phyloP scores from a whole-genome alignment of 2,888 invertebrate species.

The Polyommatus iphigenia region DNA sequence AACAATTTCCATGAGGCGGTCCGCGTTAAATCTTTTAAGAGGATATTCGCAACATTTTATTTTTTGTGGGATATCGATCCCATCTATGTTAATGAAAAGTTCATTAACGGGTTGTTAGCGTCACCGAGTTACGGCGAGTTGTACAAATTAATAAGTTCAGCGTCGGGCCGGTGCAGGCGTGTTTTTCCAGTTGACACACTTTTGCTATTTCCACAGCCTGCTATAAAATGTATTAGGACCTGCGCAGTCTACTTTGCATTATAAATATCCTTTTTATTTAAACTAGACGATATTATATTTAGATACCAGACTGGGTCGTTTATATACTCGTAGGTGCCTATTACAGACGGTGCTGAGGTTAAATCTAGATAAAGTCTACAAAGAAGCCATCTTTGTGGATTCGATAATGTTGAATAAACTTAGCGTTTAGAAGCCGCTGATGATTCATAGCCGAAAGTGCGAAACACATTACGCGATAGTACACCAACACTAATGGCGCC shows the following conservation, averaged over 20 bases:
- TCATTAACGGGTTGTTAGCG: background rate
- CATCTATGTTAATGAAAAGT: background rate
- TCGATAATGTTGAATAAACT: too few relatives aligned
- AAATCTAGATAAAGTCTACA: too few relatives aligned
- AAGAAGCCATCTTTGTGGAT: too few relatives aligned
- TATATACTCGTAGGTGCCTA: background rate
- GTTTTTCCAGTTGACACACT: slow-evolving; percentile 28
- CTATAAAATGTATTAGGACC: slow-evolving; percentile 17
- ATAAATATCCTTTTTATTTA: background rate
- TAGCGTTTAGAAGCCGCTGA: background rate
- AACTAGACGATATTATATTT: background rate
- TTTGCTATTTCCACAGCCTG: slow-evolving; percentile 24
- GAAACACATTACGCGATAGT: background rate
- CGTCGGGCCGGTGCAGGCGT: background rate
- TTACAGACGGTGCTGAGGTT: background rate
- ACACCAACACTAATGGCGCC: slow-evolving; percentile 27
- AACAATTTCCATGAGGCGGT: background rate
- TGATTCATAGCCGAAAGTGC: background rate
- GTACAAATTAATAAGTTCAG: slow-evolving; percentile 22
- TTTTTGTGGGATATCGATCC: background rate
- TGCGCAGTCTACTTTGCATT: background rate
- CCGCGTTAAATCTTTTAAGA: background rate
- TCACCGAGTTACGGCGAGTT: background rate
- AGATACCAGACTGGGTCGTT: background rate
- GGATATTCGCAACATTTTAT: background rate